Evolutionary conservation across 2,888 invertebrate genomes (phyloP), one percentile per base, ranked within the genome.

Genomic region (Agriopis leucophaearia): DNA sequence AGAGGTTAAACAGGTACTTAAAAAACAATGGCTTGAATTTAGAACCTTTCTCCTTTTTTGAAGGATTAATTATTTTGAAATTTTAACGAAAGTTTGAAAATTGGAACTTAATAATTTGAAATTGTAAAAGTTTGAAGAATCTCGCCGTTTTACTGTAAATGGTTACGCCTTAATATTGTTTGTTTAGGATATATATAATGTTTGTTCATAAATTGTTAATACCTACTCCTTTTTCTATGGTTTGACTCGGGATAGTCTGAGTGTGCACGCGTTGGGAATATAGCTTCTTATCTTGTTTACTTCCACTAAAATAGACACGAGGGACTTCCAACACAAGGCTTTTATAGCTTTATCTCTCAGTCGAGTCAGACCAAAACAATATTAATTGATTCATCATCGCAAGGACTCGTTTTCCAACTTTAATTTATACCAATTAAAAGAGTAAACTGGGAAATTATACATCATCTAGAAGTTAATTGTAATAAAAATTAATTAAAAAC

Each of bases 291-390:
- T 57, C 40, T 45, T 45, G 44, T 57, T 45, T 57, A 45, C 35
- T 44, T n/a, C n/a, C 35, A 27, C 16, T 57, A 57, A 57, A 57
- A 45, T 57, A 57, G 57, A 13, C 45, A 35, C 57, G 16, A 55
- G 57, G 57, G 57, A 57, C 35, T 57, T 36, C 57, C 57, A 36
- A 9, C 8, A 16, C 38, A 36, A 7, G 40, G 40, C 13, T 56
- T 56, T 45, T 57, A 45, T 57, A 45, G 45, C 9, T 27, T 57
- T 57, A 45, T 57, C 57, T 57, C 9, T 27, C 45, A 8, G 18
- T 8, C 27, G 52, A 15, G 13, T 42, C 12, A 8, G 10, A 9
- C 15, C 15, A 38, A 55, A 42, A 55, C 55, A 55, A 54, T 54
- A 54, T 27, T 42, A 55, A 42, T 55, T 27, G 42, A 55, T 42